phyloP scores from a whole-genome alignment of 1,140 invertebrate species.

The Ips nitidus region DNA sequence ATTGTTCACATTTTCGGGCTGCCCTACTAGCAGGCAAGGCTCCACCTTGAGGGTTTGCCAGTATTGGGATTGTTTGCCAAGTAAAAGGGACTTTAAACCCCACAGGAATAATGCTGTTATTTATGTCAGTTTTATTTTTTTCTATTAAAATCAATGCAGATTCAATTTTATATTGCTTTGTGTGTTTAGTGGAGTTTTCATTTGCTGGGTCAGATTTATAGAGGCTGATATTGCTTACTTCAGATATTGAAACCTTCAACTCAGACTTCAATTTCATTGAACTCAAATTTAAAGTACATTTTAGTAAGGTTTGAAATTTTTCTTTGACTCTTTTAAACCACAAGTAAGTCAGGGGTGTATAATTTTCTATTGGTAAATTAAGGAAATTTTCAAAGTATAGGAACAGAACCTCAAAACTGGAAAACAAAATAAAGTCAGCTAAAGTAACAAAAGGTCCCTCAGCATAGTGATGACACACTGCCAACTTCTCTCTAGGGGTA shows the following conservation, averaged over 20 bases:
- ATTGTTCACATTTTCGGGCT: conserved; percentile 81
- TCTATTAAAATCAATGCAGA: conserved; percentile 59
- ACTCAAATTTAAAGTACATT: neutral
- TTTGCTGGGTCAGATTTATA: conserved; percentile 79
- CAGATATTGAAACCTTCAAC: conserved; percentile 41
- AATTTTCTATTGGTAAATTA: conserved; percentile 51
- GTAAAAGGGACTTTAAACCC: conserved; percentile 55
- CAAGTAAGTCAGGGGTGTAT: conserved; percentile 65
- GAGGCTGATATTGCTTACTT: conserved; percentile 61
- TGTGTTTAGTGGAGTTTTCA: conserved; percentile 74
- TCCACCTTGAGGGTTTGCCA: conserved; percentile 76
- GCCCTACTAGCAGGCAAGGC: conserved; percentile 74
- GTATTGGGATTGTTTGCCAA: conserved; percentile 68
- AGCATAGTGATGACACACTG: conserved; percentile 72
- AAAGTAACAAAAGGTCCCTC: conserved; percentile 83
- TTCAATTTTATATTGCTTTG: conserved; percentile 74
- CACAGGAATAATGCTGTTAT: conserved; percentile 50
- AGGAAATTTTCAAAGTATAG: conserved; percentile 52
- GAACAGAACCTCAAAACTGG: conserved; percentile 69
- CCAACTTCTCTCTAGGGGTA: conserved; percentile 57
- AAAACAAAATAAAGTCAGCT: conserved; percentile 80
- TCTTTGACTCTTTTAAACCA: conserved; percentile 64
- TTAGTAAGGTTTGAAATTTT: conserved; percentile 7
- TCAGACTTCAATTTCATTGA: neutral
- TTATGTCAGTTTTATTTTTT: conserved; percentile 50